These are phyloP conservation scores for Norana najaformis DNA, from an alignment of 2,888 invertebrate species.

Conservation along the genomic window DNA sequence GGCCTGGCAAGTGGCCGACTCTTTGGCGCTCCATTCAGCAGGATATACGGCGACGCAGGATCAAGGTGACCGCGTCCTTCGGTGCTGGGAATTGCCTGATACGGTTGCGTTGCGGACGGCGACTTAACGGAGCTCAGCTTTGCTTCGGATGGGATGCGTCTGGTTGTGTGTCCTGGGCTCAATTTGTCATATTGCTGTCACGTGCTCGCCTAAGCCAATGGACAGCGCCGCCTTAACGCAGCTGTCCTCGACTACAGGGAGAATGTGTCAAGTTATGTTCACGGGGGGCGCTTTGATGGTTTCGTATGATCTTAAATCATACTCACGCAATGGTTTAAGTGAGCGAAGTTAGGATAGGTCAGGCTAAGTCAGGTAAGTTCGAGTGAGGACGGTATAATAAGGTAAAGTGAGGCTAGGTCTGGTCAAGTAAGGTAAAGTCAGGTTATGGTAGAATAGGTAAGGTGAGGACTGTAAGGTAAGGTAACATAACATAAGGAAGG, in stretches of 20 bases:
- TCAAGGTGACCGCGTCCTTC: neutral
- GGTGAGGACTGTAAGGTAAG: neutral
- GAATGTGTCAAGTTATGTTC: neutral
- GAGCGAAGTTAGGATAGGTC: neutral
- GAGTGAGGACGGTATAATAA: neutral
- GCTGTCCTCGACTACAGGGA: neutral
- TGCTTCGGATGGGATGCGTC: neutral
- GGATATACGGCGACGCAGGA: neutral
- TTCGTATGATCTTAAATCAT: neutral
- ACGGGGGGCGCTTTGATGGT: neutral
- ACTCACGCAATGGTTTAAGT: neutral
- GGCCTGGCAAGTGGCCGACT: neutral
- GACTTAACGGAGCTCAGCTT: neutral
- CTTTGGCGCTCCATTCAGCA: neutral
- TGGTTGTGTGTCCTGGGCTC: neutral
- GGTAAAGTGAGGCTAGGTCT: neutral
- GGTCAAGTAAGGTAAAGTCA: neutral
- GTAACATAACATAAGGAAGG: neutral
- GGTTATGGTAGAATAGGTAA: neutral
- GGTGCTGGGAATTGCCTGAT: neutral
- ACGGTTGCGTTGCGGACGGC: neutral
- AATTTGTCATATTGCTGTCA: neutral
- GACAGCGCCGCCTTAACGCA: neutral
- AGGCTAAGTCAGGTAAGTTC: neutral
- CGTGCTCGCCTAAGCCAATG: neutral